Evolutionary conservation across 2,888 invertebrate species (phyloP).

Genomic region (Spisula solida): DNA sequence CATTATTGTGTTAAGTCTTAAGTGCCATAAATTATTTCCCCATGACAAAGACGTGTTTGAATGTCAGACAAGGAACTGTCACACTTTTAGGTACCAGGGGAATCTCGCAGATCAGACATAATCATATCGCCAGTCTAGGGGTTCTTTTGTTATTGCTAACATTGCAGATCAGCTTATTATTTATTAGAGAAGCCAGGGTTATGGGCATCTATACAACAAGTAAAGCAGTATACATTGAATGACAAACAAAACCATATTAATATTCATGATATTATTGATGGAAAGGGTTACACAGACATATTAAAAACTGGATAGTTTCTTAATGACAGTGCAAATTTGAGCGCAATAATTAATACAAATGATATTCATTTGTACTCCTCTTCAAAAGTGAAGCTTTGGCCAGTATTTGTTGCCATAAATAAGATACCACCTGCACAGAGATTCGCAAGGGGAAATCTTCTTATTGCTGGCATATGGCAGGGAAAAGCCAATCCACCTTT

Average conservation of each 20-base stretch:
- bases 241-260: not conserved
- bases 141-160: too few relatives aligned
- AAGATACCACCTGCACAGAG: not conserved
- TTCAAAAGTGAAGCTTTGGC: slow-evolving; percentile 30
- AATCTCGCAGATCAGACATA: too few relatives aligned
- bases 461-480: slow-evolving; percentile 67
- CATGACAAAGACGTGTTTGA: too few relatives aligned
- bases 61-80: too few relatives aligned
- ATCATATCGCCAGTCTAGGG: too few relatives aligned
- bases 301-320: not conserved
- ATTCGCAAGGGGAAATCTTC: slow-evolving; percentile 51
- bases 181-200: too few relatives aligned
- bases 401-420: slow-evolving; percentile 33
- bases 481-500: slow-evolving; percentile 70
- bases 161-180: too few relatives aligned
- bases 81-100: too few relatives aligned
- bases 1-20: too few relatives aligned
- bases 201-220: too few relatives aligned
- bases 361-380: slow-evolving; percentile 30
- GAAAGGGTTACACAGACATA: not conserved
- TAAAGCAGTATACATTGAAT: too few relatives aligned
- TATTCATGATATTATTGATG: not conserved
- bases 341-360: slow-evolving; percentile 16
- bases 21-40: too few relatives aligned
- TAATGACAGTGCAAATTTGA: not conserved